Conservation (phyloP, 1,140 invertebrate species). For the Trypoxylus dichotomus region DNA sequence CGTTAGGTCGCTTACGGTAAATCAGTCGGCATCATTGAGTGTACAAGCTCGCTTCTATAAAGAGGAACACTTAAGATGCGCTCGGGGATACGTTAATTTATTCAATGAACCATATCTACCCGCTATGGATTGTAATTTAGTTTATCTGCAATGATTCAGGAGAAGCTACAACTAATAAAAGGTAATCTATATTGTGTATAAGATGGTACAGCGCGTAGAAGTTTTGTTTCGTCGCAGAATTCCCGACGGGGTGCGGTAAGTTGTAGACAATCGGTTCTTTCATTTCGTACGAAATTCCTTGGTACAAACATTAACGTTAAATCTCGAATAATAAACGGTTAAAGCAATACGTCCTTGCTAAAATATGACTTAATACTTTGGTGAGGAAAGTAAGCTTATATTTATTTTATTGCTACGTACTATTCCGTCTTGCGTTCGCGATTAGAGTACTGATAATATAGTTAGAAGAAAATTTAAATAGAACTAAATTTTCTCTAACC, state of each 20-base stretch:
- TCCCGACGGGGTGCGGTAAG: not conserved
- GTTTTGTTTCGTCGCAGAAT: not conserved
- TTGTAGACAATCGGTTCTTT: not conserved
- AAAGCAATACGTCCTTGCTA: too few species aligned
- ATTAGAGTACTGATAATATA: too few species aligned
- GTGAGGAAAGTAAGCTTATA: too few species aligned
- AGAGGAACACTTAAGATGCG: not conserved
- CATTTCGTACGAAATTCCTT: too few species aligned
- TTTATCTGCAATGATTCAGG: constrained; percentile 6
- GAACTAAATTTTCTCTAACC: too few species aligned
- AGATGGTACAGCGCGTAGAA: not conserved
- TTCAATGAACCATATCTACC: not conserved
- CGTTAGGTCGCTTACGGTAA: not conserved
- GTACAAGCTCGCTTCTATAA: not conserved
- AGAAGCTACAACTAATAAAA: not conserved
- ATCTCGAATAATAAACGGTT: too few species aligned
- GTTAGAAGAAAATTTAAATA: too few species aligned
- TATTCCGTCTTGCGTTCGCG: too few species aligned
- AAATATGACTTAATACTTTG: too few species aligned
- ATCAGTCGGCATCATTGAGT: not conserved
- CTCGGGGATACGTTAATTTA: constrained; percentile 2
- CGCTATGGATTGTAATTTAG: not conserved
- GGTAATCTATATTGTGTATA: not conserved
- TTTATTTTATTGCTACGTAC: too few species aligned
- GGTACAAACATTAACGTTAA: too few species aligned